Evolutionary conservation across 2,888 invertebrate species (phyloP).

Genomic region (Leucania comma): DNA sequence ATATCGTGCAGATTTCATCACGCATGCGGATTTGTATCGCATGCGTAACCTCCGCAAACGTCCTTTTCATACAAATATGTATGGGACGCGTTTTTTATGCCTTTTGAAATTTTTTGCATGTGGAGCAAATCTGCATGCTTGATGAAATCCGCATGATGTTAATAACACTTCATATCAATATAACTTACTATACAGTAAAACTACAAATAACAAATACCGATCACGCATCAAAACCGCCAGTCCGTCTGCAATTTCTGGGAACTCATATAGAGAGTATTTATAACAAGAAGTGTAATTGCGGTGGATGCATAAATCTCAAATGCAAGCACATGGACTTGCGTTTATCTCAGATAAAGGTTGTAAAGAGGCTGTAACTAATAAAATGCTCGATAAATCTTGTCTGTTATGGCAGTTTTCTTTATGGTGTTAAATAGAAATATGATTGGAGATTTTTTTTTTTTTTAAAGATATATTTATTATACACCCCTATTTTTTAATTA

Average conservation of each 20-base stretch:
- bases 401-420: conserved; percentile 2
- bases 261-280: conserved; percentile 7
- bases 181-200: not conserved
- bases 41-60: too few species aligned
- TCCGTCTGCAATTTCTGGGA: conserved; percentile 12
- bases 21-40: too few species aligned
- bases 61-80: too few species aligned
- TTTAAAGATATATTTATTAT: not conserved
- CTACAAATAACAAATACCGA: not conserved
- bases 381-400: conserved; percentile 7
- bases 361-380: conserved; percentile 4
- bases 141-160: too few species aligned
- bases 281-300: conserved; percentile 17
- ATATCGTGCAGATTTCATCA: too few species aligned
- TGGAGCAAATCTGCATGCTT: too few species aligned
- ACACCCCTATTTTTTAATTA: too few species aligned
- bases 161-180: too few species aligned
- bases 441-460: not conserved
- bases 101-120: too few species aligned
- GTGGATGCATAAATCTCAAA: conserved; percentile 22
- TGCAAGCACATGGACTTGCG: conserved; percentile 8
- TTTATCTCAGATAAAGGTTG: conserved; percentile 15
- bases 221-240: not conserved
- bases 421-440: conserved; percentile 14
- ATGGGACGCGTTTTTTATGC: too few species aligned